Evolutionary conservation across 2,888 invertebrate genomes (phyloP), one percentile per base, ranked within the genome.

Genomic region (Chalcis sispes): DNA sequence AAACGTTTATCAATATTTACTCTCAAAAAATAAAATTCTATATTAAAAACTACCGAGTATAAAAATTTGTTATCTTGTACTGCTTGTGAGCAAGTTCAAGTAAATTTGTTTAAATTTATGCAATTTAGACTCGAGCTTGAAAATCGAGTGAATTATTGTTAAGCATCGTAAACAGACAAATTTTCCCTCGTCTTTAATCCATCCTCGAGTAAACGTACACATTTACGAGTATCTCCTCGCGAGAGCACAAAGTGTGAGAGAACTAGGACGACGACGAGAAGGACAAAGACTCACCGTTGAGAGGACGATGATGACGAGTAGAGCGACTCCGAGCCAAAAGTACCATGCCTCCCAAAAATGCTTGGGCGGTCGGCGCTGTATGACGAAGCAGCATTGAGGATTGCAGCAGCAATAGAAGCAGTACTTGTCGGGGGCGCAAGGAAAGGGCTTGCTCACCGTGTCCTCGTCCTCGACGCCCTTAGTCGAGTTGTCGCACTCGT

Each of bases 321-420:
- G 82, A 15, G 83, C 86, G 77, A 86, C 72, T 48, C 86, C 86
- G 10, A 87, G 81, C 87, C 86, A 87, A 70, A 87, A 87, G 80
- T 87, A 87, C 87, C 87, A 87, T 42, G 85, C 83, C 77, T 87
- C 87, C 86, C 86, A 87, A 67, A 86, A 82, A 70, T 87, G 85
- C 67, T 85, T 84, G 20, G 85, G 82, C 67, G 85, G 82, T 77
- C 82, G 83, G 70, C 82, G 82, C 77, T 86, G 86, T 23, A 87
- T 80, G 58, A 86, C 66, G n/a, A 84, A 72, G 65, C 86, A 87
- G 73, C 86, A 86, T 80, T 86, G 86, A 10, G 83, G 82, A 65
- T 86, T 83, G 79, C 85, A 85, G 71, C 85, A 86, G 64, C 86
- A 86, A 67, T 85, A 84, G 46, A 86, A 73, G 48, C 86, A 87